phyloP scores from a whole-genome alignment of 2,113 vertebrate species.

The Parotia lawesii region DNA sequence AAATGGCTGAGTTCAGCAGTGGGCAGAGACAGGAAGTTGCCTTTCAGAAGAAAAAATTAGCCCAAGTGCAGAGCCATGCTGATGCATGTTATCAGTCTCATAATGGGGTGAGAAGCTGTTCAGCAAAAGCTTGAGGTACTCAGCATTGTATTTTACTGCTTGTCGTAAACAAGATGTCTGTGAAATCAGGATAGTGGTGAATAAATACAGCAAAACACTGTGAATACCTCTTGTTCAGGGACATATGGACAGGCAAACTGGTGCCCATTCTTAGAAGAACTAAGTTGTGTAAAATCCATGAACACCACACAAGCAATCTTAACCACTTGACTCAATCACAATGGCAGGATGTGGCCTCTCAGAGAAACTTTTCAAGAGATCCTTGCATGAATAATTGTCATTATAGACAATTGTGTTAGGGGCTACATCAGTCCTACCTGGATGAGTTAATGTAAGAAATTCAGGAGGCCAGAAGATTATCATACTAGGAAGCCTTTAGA shows the following conservation, averaged over 20 bases:
- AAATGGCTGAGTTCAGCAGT: not conserved
- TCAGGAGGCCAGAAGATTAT: conserved; percentile 12
- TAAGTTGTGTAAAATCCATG: not conserved
- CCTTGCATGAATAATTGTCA: not conserved
- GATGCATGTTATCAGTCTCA: not conserved
- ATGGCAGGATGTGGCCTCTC: not conserved
- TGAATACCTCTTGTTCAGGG: not conserved
- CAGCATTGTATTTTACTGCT: accelerated
- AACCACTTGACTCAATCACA: not conserved
- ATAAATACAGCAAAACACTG: not conserved
- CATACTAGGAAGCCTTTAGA: not conserved
- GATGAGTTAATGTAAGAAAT: not conserved
- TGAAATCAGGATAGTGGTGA: not conserved
- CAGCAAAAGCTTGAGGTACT: not conserved
- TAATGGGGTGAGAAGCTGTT: not conserved
- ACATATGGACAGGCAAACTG: not conserved
- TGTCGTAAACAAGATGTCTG: not conserved
- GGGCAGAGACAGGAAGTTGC: not conserved
- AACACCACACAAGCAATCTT: not conserved
- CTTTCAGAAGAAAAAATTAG: not conserved
- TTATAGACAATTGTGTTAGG: not conserved
- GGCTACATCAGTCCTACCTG: not conserved
- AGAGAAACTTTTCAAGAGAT: not conserved
- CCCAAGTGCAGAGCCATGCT: not conserved
- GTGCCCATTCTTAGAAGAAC: not conserved